A percentile compares a stretch with the other conserved stretches of the same genome.
These are phyloP conservation scores for Caenorhabditis auriculariae DNA, from an alignment of 2,888 invertebrate genomes.

Conservation along the genomic window DNA sequence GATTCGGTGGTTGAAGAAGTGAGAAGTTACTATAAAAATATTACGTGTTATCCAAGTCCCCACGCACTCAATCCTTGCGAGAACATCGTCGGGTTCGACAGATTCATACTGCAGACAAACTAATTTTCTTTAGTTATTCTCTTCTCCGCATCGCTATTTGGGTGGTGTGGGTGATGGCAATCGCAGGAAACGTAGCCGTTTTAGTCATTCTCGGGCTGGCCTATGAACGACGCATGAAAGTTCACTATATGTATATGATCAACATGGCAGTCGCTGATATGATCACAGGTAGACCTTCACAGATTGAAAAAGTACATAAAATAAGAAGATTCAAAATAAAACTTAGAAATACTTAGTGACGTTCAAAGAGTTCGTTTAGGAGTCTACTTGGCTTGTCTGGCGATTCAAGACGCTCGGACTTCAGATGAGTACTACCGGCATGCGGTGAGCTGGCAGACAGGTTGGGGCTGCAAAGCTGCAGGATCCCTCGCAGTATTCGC, in stretches of 20 bases:
- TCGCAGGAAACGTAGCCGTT: conserved; percentile 77
- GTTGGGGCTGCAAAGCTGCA: conserved; percentile 82
- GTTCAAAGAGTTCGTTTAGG: conserved; percentile 63
- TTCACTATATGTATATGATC: conserved; percentile 91
- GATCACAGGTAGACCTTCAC: conserved; percentile 77
- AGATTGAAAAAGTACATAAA: not conserved
- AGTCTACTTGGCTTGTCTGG: conserved; percentile 83
- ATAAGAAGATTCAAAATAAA: not conserved
- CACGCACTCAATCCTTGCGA: conserved; percentile 85
- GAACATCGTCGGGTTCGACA: conserved; percentile 77
- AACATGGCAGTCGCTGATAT: conserved; percentile 95
- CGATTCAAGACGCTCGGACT: conserved; percentile 92
- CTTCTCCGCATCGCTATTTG: conserved; percentile 76
- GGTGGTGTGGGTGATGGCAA: conserved; percentile 90
- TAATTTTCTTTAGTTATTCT: conserved; percentile 30
- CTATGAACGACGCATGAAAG: conserved; percentile 74
- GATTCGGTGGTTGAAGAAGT: conserved; percentile 28
- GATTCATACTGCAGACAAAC: not conserved
- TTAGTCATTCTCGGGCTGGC: conserved; percentile 71
- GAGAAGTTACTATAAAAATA: conserved; percentile 42
- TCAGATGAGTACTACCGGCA: conserved; percentile 92
- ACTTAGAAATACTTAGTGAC: conserved; percentile 10
- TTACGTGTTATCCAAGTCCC: conserved; percentile 71
- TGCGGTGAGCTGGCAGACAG: conserved; percentile 94
- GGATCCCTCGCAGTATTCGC: conserved; percentile 90